Conservation (phyloP, 2,797 vertebrate species). For the Denticeps clupeoides region DNA sequence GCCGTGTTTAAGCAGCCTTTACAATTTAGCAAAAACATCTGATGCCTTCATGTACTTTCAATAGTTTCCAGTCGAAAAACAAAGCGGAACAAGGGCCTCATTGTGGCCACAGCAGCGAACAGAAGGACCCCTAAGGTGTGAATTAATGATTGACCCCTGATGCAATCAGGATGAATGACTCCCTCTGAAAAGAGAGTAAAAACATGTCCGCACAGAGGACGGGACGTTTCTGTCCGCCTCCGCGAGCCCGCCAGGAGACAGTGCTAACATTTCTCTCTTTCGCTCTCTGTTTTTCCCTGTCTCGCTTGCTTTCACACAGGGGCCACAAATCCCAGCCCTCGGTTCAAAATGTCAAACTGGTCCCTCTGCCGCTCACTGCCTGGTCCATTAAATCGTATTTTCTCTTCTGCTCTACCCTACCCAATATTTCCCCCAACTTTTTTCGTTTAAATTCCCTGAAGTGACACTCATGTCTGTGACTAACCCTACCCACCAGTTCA, state of each 20-base stretch:
- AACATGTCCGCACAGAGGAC: constrained; percentile 29
- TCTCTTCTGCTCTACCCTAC: not conserved
- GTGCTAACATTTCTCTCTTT: constrained; percentile 41
- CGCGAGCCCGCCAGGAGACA: constrained; percentile 45
- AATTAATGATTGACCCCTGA: constrained; percentile 77
- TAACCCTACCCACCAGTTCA: no score
- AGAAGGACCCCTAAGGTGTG: constrained; percentile 68
- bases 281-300: constrained; percentile 6
- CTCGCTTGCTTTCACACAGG: not conserved
- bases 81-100: constrained; percentile 66
- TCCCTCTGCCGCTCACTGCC: constrained; percentile 18
- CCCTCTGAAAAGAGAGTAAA: constrained; percentile 46
- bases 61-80: constrained; percentile 70
- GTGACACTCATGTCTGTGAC: constrained; percentile 7
- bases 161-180: constrained; percentile 72
- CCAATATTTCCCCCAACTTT: no score
- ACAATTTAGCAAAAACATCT: constrained; percentile 68
- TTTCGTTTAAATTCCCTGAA: constrained; percentile 33
- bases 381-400: constrained; percentile 28
- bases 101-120: constrained; percentile 56
- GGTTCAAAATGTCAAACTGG: constrained; percentile 40
- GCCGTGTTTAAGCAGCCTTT: constrained; percentile 49
- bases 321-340: not conserved
- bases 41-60: constrained; percentile 52
- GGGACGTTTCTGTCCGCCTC: no score